phyloP scores from a whole-genome alignment of 2,888 invertebrate genomes.

The Zygothrica quintamaculata region DNA sequence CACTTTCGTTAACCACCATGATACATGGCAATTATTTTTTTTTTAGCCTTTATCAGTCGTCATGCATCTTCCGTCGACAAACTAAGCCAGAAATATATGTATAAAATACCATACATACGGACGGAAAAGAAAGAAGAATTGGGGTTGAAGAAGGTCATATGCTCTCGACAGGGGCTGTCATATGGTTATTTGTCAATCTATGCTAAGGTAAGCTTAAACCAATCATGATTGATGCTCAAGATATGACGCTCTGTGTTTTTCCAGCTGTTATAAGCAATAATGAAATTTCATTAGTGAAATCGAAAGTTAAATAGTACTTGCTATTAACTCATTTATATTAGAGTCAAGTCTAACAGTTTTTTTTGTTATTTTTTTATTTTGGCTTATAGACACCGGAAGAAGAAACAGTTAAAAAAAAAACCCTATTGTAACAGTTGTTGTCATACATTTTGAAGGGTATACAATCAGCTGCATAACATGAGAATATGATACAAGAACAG shows the following conservation, averaged over 20 bases:
- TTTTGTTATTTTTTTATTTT: too few relatives aligned
- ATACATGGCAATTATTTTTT: conserved; percentile 63
- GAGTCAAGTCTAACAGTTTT: too few relatives aligned
- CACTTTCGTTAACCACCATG: conserved; percentile 62
- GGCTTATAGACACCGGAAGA: too few relatives aligned
- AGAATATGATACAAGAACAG: too few relatives aligned
- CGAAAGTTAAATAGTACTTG: conserved; percentile 12
- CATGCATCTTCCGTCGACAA: conserved; percentile 52
- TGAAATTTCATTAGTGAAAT: conserved; percentile 15
- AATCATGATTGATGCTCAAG: conserved; percentile 11
- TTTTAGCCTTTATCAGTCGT: conserved; percentile 46
- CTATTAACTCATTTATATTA: too few relatives aligned
- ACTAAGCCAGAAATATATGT: conserved; percentile 24
- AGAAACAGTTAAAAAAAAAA: too few relatives aligned
- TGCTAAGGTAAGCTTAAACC: conserved; percentile 1
- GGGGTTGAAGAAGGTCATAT: conserved; percentile 8
- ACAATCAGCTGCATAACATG: too few relatives aligned
- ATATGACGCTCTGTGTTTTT: background rate
- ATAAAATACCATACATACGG: background rate
- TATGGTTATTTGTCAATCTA: conserved; percentile 38
- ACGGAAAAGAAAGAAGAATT: background rate
- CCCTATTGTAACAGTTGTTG: conserved; percentile 12
- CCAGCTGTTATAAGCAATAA: conserved; percentile 1
- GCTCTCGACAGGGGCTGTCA: conserved; percentile 24
- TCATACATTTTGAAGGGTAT: background rate